These are phyloP conservation scores for Leucoma salicis DNA, from an alignment of 2,888 invertebrate genomes.

Conservation along the genomic window DNA sequence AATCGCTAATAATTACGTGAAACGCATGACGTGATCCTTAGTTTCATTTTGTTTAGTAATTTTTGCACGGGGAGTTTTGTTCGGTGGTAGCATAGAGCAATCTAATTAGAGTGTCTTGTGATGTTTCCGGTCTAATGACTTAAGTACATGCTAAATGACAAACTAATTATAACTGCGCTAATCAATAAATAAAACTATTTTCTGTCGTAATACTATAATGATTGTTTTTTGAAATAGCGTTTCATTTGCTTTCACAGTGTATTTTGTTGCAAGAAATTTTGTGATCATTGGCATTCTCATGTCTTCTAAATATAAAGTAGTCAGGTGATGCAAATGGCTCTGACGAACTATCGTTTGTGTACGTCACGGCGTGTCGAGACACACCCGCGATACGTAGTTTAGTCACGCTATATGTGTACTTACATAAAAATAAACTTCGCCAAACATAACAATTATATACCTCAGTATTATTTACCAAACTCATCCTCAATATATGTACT, in stretches of 20 bases:
- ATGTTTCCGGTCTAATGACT: background rate
- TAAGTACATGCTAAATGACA: background rate
- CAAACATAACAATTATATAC: constrained; percentile 36
- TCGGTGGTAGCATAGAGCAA: background rate
- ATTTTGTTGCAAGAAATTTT: background rate
- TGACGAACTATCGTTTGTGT: constrained; percentile 17
- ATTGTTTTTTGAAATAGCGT: background rate
- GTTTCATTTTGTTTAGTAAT: background rate
- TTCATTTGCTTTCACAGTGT: background rate
- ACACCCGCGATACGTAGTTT: constrained; percentile 62
- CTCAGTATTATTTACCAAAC: constrained; percentile 30
- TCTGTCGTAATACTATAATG: background rate
- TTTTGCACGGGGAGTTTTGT: background rate
- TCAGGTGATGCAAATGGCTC: constrained; percentile 53
- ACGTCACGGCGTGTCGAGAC: constrained; percentile 53
- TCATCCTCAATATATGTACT: constrained; percentile 17
- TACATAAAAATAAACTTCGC: constrained; percentile 40
- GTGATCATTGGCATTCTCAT: constrained; percentile 23
- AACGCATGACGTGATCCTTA: background rate
- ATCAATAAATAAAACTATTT: background rate
- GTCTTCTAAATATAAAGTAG: constrained; percentile 41
- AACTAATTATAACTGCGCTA: background rate
- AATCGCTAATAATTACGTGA: background rate
- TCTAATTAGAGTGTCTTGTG: background rate
- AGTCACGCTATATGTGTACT: constrained; percentile 38